Conservation (phyloP, 1,140 invertebrate genomes). For the Stenopsyche tienmushanensis region DNA sequence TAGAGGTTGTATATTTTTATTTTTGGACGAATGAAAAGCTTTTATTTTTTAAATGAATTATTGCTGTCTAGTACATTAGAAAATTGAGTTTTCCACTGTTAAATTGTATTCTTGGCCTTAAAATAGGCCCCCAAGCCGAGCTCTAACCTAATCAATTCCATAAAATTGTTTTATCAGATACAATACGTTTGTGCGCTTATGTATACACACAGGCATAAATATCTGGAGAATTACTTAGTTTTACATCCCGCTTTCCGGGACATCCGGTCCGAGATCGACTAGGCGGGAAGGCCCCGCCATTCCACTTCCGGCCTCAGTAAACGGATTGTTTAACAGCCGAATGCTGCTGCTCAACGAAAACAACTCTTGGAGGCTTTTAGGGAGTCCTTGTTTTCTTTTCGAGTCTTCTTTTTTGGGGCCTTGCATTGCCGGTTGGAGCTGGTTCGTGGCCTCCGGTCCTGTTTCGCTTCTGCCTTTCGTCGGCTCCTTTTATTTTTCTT, state of each 20-base stretch:
- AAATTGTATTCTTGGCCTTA: no score
- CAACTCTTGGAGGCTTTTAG: background rate
- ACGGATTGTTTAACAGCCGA: conserved; percentile 10
- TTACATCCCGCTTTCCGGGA: conserved; percentile 2
- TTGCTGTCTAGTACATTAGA: no score
- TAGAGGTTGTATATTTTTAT: no score
- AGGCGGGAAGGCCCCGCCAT: background rate
- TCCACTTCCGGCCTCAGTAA: conserved; percentile 1
- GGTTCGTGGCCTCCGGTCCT: background rate
- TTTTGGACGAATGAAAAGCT: no score
- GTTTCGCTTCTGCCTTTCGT: background rate
- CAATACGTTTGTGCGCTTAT: no score
- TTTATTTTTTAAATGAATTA: no score
- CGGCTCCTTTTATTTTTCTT: background rate
- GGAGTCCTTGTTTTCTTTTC: background rate
- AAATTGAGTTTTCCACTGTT: no score
- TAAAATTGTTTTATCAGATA: no score
- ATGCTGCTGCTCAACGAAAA: background rate
- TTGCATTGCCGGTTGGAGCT: background rate
- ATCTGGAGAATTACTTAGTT: conserved; percentile 1
- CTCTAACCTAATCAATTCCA: no score
- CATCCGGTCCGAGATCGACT: background rate
- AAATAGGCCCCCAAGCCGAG: no score
- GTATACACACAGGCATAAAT: no score
- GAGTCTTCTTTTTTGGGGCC: background rate